Evolutionary conservation across 2,888 invertebrate species (phyloP), one percentile per base, ranked within the genome.

Genomic region (Pardosa pseudoannulata): DNA sequence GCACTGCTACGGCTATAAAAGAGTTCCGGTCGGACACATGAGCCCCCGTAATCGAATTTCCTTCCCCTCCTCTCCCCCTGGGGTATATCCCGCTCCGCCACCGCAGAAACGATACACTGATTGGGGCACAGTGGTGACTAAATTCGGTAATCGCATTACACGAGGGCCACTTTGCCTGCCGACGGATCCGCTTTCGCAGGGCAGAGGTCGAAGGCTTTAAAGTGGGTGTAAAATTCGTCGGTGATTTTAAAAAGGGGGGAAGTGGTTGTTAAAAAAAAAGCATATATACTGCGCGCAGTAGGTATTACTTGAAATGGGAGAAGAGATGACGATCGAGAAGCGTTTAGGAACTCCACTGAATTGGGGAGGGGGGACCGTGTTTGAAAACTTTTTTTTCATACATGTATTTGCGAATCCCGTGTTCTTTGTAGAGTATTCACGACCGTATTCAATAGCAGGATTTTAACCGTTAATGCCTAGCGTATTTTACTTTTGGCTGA

Each of bases 51-150:
- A 71, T 71, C 71, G 28, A 71, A 71, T 71, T 39, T 23, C 23
- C 2, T 23, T 16, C 19, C 56, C 56, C 23, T 3, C 56, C 2
- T 23, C 16, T 11, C 56, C 23, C 56, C 6, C 11, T 19, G 56
- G 56, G 5, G 23, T 56, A 56, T 5, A 19, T 6, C 11, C 23
- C 56, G 19, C 56, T 23, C 11, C 16, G 16, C 41, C 28, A 68
- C 74, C 81, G 68, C 81, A 74, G 68, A 81, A 81, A 81, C 81
- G 81, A 81, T 80, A 81, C 81, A 81, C 81, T 68, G 81, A 81
- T 81, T 81, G 68, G 29, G 41, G 56, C 11, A 5, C 16, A 28
- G 67, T 46, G 80, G 80, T 74, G 80, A 74, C 81, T 74, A 74
- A 74, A 81, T 62, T 81, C 74, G 68, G 68, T 81, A 74, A 81